These are phyloP conservation scores for Perodicticus potto DNA, from an alignment of 2,797 vertebrate species.

Conservation along the genomic window DNA sequence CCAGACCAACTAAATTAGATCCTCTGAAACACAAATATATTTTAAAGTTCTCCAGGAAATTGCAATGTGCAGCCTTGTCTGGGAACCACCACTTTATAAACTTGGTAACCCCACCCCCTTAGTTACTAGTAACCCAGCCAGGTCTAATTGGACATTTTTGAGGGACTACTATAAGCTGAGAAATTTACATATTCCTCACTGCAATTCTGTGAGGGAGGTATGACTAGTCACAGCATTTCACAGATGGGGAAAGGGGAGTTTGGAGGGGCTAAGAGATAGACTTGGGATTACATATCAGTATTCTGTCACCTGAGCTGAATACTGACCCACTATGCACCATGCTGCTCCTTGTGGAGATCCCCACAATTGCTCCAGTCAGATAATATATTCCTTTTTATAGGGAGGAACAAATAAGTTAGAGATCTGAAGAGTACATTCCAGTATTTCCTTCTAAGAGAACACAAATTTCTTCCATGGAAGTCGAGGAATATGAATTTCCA, in stretches of 20 bases:
- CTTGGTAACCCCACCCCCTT: neutral
- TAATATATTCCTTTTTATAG: neutral
- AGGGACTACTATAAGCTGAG: conserved; percentile 11
- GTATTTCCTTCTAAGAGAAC: neutral
- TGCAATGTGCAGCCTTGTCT: neutral
- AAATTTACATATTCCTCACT: neutral
- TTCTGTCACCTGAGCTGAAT: neutral
- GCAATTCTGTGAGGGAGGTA: neutral
- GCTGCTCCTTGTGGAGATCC: neutral
- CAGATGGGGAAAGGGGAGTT: neutral
- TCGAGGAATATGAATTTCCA: neutral
- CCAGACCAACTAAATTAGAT: neutral
- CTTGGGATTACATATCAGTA: neutral
- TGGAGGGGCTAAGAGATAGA: neutral
- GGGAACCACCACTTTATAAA: neutral
- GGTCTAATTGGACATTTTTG: neutral
- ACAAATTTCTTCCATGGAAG: neutral
- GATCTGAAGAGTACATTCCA: neutral
- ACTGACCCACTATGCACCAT: neutral
- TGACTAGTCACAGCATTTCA: conserved; percentile 3
- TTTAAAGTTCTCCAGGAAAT: neutral
- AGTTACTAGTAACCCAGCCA: neutral
- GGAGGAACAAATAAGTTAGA: neutral
- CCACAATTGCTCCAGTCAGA: neutral
- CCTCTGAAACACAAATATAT: neutral